A percentile compares a stretch with the other conserved stretches of the same genome.
Evolutionary conservation across 1,140 invertebrate species (phyloP).

Genomic region (Venturia canescens): DNA sequence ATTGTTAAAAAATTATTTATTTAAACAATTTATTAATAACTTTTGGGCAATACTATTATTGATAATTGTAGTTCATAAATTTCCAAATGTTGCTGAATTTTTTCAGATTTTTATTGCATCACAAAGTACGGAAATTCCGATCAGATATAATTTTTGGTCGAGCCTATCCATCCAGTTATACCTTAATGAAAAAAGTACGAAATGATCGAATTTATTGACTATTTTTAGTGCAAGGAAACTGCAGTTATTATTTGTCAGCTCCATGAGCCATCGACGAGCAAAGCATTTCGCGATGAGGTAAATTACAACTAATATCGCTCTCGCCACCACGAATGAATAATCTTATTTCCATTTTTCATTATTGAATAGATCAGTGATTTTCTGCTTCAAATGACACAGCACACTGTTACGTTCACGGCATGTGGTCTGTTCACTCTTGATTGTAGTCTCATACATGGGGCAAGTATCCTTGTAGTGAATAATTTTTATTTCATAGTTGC

Average conservation of each 20-base stretch:
- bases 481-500: no score
- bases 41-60: no score
- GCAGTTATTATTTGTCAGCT: conserved; percentile 45
- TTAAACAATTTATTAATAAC: no score
- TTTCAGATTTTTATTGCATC: no score
- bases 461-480: no score
- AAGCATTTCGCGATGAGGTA: conserved; percentile 35
- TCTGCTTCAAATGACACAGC: conserved; percentile 48
- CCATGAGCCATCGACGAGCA: conserved; percentile 42
- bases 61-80: no score
- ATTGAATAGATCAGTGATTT: conserved; percentile 48
- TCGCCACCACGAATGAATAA: neutral
- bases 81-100: no score
- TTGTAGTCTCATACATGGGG: conserved; percentile 49
- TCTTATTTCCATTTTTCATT: neutral
- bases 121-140: no score
- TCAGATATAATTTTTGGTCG: neutral
- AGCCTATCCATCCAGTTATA: no score
- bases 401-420: conserved; percentile 52
- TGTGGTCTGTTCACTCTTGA: conserved; percentile 55
- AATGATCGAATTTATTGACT: neutral
- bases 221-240: conserved; percentile 37
- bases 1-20: no score
- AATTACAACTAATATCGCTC: no score
- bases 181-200: no score